Conservation (phyloP, 2,797 vertebrate species). For the Cacajao melanocephalus region DNA sequence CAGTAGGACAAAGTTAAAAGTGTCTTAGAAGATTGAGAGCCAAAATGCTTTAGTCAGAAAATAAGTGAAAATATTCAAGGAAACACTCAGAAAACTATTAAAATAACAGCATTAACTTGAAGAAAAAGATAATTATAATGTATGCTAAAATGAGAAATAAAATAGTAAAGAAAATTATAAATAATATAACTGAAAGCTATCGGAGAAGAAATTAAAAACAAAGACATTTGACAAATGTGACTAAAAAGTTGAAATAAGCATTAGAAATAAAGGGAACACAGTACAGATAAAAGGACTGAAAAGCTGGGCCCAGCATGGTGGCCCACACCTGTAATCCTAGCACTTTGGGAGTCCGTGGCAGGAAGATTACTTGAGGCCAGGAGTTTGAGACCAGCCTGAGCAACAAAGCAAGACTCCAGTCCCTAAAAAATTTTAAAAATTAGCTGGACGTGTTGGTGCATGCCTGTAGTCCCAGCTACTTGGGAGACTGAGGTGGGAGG, state of each 20-base stretch:
- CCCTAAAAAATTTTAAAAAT: background rate
- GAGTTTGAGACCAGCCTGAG: background rate
- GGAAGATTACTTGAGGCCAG: background rate
- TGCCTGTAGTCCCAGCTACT: background rate
- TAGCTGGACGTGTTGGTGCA: background rate
- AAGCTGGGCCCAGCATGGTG: background rate
- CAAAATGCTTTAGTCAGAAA: background rate
- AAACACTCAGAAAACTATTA: background rate
- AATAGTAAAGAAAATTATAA: constrained; percentile 35
- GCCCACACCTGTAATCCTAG: background rate
- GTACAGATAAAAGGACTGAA: background rate
- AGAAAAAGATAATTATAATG: background rate
- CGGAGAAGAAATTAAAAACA: background rate
- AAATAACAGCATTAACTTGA: background rate
- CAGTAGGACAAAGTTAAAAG: background rate
- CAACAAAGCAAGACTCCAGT: background rate
- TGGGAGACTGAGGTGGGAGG: background rate
- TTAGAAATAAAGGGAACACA: background rate
- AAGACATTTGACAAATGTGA: background rate
- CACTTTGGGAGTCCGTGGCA: background rate
- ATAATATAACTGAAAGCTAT: background rate
- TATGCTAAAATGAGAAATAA: background rate
- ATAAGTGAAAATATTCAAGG: background rate
- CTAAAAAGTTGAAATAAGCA: background rate
- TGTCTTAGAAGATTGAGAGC: background rate